Evolutionary conservation across 2,113 vertebrate genomes (phyloP).

Genomic region (Poeciliopsis turrubarensis): DNA sequence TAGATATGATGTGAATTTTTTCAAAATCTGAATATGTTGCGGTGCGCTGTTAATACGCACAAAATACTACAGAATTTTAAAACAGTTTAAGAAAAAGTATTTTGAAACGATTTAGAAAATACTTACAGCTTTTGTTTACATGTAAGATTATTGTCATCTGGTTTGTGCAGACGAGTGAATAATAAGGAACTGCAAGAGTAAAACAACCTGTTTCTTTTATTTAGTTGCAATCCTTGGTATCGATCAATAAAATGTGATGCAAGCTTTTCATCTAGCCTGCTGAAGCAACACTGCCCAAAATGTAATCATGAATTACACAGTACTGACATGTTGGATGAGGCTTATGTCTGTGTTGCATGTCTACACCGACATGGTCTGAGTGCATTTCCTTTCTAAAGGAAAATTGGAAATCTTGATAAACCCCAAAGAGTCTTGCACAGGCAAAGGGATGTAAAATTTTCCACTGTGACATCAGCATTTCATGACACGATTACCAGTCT

Average conservation of each 20-base stretch:
- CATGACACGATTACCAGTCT: slow-evolving; percentile 39
- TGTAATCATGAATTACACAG: slow-evolving; percentile 1
- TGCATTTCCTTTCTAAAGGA: slow-evolving; percentile 51
- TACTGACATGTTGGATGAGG: slow-evolving; percentile 6
- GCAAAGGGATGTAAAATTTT: slow-evolving; percentile 20
- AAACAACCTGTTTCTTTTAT: no score
- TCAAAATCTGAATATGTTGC: not conserved
- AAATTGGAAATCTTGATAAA: slow-evolving; percentile 38
- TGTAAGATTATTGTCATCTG: no score
- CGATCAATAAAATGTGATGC: not conserved
- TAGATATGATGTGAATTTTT: not conserved
- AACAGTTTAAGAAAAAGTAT: no score
- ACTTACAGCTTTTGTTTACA: no score
- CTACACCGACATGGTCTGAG: slow-evolving; percentile 2
- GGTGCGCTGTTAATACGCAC: no score
- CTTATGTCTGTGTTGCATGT: not conserved
- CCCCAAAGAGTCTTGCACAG: slow-evolving; percentile 18
- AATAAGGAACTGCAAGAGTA: no score
- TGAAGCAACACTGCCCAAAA: slow-evolving; percentile 4
- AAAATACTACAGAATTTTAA: no score
- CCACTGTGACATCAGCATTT: slow-evolving; percentile 53
- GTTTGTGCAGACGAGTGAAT: no score
- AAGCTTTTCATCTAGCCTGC: not conserved
- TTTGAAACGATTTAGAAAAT: no score
- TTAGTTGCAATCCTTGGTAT: no score